phyloP scores from a whole-genome alignment of 1,140 invertebrate genomes.

The Halesus radiatus region DNA sequence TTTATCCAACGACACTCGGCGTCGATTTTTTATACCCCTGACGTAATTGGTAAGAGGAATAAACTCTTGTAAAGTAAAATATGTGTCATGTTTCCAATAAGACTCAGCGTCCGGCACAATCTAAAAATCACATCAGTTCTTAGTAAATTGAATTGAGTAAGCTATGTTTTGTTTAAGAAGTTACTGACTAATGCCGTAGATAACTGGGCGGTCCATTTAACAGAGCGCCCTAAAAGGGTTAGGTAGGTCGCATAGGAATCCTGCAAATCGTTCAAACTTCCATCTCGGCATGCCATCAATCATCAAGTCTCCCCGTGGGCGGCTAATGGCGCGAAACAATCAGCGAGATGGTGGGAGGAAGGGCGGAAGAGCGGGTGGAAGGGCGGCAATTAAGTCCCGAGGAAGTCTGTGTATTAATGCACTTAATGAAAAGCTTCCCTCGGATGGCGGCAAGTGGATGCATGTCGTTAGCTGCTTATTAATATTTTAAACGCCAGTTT shows the following conservation, averaged over 20 bases:
- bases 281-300: conserved; percentile 35
- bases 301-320: conserved; percentile 22
- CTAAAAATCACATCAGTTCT: no score
- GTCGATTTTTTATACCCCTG: conserved; percentile 31
- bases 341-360: conserved; percentile 2
- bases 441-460: conserved; percentile 1
- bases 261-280: conserved; percentile 1
- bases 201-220: not conserved
- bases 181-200: not conserved
- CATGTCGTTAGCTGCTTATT: not conserved
- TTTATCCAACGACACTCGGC: conserved; percentile 50
- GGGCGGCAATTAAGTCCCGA: conserved; percentile 16
- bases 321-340: conserved; percentile 44
- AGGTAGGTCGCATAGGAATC: not conserved
- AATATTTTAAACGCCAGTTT: no score
- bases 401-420: conserved; percentile 14
- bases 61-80: conserved; percentile 3
- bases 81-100: not conserved
- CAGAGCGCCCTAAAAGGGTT: not conserved
- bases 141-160: no score
- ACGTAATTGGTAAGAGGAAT: conserved; percentile 25
- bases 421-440: conserved; percentile 9
- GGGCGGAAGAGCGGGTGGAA: not conserved
- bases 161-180: no score
- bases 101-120: no score